Evolutionary conservation across 2,113 vertebrate species (phyloP).

Genomic region (Rhadina sibilatrix): DNA sequence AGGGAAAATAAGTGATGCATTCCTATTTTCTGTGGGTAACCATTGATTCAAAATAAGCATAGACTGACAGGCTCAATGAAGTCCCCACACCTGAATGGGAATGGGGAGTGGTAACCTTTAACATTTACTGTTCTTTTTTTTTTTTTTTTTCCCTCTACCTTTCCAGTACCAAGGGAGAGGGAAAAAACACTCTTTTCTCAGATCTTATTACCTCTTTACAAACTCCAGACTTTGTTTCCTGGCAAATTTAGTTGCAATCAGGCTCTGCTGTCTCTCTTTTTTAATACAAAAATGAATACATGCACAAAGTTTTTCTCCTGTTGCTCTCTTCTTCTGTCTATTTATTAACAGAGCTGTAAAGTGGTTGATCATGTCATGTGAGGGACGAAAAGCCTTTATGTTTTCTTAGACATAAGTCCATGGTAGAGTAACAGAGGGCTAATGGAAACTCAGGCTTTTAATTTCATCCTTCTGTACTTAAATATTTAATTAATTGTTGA

Average conservation of each 20-base stretch:
- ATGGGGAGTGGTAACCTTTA: not conserved
- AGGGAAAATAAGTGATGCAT: not conserved
- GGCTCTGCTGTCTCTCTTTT: not conserved
- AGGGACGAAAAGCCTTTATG: not conserved
- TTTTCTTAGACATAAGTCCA: not conserved
- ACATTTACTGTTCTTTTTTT: not conserved
- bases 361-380: not conserved
- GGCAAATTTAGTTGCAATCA: not conserved
- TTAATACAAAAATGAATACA: not conserved
- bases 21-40: not conserved
- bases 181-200: not conserved
- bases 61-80: not conserved
- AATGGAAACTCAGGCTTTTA: not conserved
- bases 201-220: not conserved
- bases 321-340: not conserved
- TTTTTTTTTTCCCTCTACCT: fast-evolving
- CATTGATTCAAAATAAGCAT: not conserved
- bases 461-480: not conserved
- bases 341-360: not conserved
- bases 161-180: not conserved
- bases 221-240: not conserved
- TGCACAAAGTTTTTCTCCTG: not conserved
- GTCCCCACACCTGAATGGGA: not conserved
- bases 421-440: not conserved
- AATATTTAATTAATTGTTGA: not conserved